These are phyloP conservation scores for Boleophthalmus pectinirostris DNA, from an alignment of 2,113 vertebrate species.

Conservation along the genomic window DNA sequence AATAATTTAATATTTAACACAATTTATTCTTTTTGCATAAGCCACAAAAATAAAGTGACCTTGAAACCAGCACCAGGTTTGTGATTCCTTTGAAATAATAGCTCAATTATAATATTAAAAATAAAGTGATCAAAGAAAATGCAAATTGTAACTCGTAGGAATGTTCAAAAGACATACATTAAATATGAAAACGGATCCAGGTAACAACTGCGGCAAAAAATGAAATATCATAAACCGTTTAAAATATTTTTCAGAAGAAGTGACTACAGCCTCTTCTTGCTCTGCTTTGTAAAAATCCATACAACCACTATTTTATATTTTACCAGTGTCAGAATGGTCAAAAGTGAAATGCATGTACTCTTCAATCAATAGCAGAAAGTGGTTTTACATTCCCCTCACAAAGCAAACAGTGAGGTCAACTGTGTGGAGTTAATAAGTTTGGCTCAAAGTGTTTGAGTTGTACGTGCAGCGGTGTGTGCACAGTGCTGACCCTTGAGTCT, in stretches of 20 bases:
- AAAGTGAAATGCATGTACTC: background rate
- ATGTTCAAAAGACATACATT: no score
- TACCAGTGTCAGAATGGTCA: background rate
- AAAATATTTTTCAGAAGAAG: background rate
- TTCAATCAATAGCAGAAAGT: constrained; percentile 20
- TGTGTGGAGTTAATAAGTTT: constrained; percentile 21
- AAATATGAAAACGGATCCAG: no score
- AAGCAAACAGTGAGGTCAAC: constrained; percentile 33
- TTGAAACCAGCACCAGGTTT: no score
- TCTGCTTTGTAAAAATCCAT: background rate
- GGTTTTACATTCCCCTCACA: constrained; percentile 26
- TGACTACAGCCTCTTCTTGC: background rate
- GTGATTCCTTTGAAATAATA: no score
- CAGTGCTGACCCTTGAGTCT: constrained; percentile 17
- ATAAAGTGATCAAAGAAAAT: no score
- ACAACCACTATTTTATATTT: background rate
- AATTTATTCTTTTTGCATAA: no score
- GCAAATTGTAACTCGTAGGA: no score
- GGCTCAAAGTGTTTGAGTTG: constrained; percentile 16
- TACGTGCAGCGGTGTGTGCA: constrained; percentile 35
- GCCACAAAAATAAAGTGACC: no score
- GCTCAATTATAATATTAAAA: no score
- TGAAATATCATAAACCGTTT: background rate
- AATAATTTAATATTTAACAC: no score
- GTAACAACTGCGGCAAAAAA: no score